Percentiles rank a stretch among this genome's conserved stretches.
Conservation (phyloP, 2,888 invertebrate genomes). For the Sinhomidia bicolor region DNA sequence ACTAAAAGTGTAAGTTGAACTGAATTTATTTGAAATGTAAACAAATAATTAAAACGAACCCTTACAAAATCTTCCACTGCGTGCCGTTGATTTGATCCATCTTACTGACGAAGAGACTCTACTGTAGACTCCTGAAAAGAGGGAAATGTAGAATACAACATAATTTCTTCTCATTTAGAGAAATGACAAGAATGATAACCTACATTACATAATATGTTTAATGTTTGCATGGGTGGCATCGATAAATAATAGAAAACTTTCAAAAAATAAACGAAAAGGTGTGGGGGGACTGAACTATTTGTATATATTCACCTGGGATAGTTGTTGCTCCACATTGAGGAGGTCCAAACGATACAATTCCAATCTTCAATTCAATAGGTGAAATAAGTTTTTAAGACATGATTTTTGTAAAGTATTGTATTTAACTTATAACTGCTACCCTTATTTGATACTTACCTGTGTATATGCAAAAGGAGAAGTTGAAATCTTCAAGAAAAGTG, state of each 20-base stretch:
- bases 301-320: constrained; percentile 59
- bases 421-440: background rate
- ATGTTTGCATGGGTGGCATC: background rate
- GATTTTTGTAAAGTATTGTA: background rate
- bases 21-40: background rate
- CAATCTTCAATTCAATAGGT: too few species aligned
- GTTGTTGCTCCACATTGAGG: constrained; percentile 69
- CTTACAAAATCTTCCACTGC: constrained; percentile 73
- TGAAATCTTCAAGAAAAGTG: constrained; percentile 60
- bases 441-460: constrained; percentile 37
- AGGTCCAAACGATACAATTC: constrained; percentile 74
- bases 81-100: constrained; percentile 76
- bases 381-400: background rate
- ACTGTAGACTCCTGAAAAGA: constrained; percentile 73
- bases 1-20: background rate
- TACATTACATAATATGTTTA: background rate
- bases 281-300: too few species aligned
- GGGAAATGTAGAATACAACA: constrained; percentile 17
- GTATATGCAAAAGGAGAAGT: constrained; percentile 61
- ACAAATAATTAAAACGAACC: constrained; percentile 71
- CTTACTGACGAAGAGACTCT: constrained; percentile 67
- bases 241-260: too few species aligned
- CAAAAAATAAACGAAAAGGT: too few species aligned
- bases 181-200: too few species aligned
- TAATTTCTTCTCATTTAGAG: too few species aligned